phyloP scores from a whole-genome alignment of 1,140 invertebrate species.

The Drosophila lowei region DNA sequence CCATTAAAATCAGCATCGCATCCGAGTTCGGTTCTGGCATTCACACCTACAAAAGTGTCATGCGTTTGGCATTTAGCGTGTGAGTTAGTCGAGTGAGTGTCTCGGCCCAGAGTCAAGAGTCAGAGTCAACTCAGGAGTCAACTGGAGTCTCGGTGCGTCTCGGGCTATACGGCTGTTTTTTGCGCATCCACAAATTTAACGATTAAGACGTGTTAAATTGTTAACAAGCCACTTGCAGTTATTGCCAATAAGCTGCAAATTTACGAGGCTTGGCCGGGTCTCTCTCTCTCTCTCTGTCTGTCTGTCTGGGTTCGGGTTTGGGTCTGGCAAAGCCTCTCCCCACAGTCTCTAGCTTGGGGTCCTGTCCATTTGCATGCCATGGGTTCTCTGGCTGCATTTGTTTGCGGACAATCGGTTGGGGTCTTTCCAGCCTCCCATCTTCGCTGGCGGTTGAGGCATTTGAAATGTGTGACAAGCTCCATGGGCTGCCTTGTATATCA shows the following conservation, averaged over 20 bases:
- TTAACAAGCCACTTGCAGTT: conserved; percentile 83
- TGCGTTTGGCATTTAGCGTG: conserved; percentile 73
- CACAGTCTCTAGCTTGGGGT: conserved; percentile 25
- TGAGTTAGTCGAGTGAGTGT: conserved; percentile 21
- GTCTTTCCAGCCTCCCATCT: conserved; percentile 4
- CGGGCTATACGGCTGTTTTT: conserved; percentile 16
- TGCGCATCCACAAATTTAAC: conserved; percentile 80
- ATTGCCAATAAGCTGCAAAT: conserved; percentile 83
- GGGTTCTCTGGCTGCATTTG: conserved; percentile 21
- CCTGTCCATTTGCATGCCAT: conserved; percentile 57
- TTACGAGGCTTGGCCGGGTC: conserved; percentile 69
- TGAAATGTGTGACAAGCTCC: conserved; percentile 40
- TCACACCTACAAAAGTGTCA: conserved; percentile 56
- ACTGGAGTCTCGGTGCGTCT: conserved; percentile 4
- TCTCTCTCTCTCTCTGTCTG: conserved; percentile 17
- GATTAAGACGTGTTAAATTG: conserved; percentile 83
- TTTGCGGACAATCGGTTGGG: conserved; percentile 22
- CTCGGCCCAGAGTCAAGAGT: conserved; percentile 2
- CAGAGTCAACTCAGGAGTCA: conserved; percentile 23
- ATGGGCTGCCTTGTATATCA: conserved; percentile 37
- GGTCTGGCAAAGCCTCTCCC: conserved; percentile 5
- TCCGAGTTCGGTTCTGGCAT: conserved; percentile 10
- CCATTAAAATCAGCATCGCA: conserved; percentile 31
- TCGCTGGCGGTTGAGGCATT: conserved; percentile 31
- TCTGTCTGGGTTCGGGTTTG: conserved; percentile 8